These are phyloP conservation scores for Tyrophagus putrescentiae DNA, from an alignment of 1,140 invertebrate genomes.

Conservation along the genomic window DNA sequence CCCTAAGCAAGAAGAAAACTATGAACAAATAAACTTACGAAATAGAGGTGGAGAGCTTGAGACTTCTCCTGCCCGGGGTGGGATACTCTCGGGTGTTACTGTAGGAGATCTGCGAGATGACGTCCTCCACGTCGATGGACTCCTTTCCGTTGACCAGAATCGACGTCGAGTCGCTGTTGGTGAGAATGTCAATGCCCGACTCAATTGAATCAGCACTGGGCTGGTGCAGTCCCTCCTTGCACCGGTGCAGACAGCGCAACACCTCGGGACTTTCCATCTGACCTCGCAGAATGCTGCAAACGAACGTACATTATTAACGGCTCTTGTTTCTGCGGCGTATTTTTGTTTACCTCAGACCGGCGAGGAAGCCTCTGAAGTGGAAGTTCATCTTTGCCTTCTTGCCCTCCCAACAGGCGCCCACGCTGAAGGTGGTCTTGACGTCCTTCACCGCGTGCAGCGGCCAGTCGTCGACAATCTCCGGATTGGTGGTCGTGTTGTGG, in stretches of 20 bases:
- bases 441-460: slow-evolving; percentile 88
- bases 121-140: slow-evolving; percentile 66
- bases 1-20: slow-evolving; percentile 31
- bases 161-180: slow-evolving; percentile 58
- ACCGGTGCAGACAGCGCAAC: slow-evolving; percentile 64
- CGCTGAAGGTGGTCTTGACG: slow-evolving; percentile 77
- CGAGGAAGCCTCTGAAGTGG: slow-evolving; percentile 69
- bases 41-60: slow-evolving; percentile 45
- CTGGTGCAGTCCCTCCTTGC: slow-evolving; percentile 65
- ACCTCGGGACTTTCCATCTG: slow-evolving; percentile 62
- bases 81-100: slow-evolving; percentile 75
- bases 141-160: slow-evolving; percentile 79
- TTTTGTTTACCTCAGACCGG: too few species aligned
- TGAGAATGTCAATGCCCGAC: slow-evolving; percentile 37
- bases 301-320: too few species aligned
- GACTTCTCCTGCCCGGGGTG: slow-evolving; percentile 73
- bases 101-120: slow-evolving; percentile 74
- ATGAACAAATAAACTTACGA: slow-evolving; percentile 40
- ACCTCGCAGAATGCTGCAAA: slow-evolving; percentile 62
- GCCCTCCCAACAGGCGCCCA: slow-evolving; percentile 96
- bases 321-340: too few species aligned
- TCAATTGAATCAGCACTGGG: slow-evolving; percentile 58
- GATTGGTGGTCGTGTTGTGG: slow-evolving; percentile 62
- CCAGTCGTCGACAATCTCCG: slow-evolving; percentile 98
- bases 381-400: slow-evolving; percentile 73